A percentile compares a stretch with the other conserved stretches of the same genome.
Conservation (phyloP, 2,888 invertebrate species). For the Dolichopus griseipennis region DNA sequence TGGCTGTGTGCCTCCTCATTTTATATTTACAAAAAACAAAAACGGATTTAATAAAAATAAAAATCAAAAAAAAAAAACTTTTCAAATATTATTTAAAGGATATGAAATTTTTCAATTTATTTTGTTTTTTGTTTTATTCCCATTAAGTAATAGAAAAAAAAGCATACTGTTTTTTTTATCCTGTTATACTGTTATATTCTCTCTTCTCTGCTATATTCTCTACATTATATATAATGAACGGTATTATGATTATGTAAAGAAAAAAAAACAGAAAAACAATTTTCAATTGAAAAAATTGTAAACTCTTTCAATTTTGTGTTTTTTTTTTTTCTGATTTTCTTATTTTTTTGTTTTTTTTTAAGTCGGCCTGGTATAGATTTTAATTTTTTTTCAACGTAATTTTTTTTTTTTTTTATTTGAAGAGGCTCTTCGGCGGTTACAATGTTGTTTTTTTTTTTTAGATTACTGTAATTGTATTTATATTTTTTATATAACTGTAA, state of each 20-base stretch:
- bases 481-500: constrained; percentile 1
- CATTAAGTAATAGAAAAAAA: no score
- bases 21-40: not conserved
- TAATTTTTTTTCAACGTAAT: not conserved
- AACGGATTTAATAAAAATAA: not conserved
- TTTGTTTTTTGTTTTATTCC: not conserved
- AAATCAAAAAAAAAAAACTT: not conserved
- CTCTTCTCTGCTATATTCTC: no score
- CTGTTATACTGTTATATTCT: no score
- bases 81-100: not conserved
- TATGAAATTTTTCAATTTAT: not conserved
- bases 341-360: not conserved
- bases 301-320: not conserved
- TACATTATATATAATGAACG: not conserved
- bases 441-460: not conserved
- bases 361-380: not conserved
- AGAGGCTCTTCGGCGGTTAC: not conserved
- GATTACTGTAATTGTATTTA: not conserved
- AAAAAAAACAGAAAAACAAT: not conserved
- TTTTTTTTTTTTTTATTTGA: not conserved
- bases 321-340: not conserved
- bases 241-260: not conserved
- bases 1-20: not conserved
- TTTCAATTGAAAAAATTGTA: constrained; percentile 4
- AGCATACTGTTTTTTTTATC: no score